Conservation (phyloP, 2,797 vertebrate species). For the Eospalax fontanierii region DNA sequence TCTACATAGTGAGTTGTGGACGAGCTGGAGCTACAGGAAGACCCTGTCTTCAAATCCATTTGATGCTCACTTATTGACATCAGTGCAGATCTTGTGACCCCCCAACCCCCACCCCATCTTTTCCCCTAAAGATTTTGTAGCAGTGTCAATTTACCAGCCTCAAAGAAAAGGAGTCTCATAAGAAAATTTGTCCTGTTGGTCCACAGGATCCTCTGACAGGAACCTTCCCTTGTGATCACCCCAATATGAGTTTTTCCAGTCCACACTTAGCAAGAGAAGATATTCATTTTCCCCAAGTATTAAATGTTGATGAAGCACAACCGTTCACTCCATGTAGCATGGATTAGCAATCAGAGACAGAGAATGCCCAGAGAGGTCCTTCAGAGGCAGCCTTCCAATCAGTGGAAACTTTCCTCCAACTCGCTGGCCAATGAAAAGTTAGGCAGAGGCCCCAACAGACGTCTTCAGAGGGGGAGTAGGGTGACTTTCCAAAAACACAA, state of each 20-base stretch:
- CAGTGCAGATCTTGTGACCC: not conserved
- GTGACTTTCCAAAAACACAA: not conserved
- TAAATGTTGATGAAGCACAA: slow-evolving; percentile 71
- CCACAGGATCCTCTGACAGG: not conserved
- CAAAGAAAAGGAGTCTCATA: slow-evolving; percentile 72
- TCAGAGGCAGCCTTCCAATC: slow-evolving; percentile 56
- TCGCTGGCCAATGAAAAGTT: not conserved
- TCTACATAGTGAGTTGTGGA: no score
- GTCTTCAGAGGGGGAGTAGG: not conserved
- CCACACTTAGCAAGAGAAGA: slow-evolving; percentile 75
- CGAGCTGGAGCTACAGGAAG: no score
- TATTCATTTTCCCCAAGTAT: slow-evolving; percentile 78
- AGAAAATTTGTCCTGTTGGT: slow-evolving; percentile 73
- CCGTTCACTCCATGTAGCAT: slow-evolving; percentile 18
- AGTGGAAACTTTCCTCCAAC: not conserved
- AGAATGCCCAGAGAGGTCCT: slow-evolving; percentile 64
- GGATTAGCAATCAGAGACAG: slow-evolving; percentile 61
- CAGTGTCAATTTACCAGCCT: slow-evolving; percentile 66
- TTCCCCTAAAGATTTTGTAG: slow-evolving; percentile 23
- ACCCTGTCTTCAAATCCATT: no score
- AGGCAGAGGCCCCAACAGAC: not conserved
- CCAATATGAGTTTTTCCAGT: slow-evolving; percentile 73
- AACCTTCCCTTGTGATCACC: slow-evolving; percentile 65
- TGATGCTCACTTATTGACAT: not conserved
- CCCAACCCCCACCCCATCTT: no score